A percentile compares a stretch with the other conserved stretches of the same genome.
Evolutionary conservation across 2,797 vertebrate species (phyloP).

Genomic region (Cossypha dichroa): DNA sequence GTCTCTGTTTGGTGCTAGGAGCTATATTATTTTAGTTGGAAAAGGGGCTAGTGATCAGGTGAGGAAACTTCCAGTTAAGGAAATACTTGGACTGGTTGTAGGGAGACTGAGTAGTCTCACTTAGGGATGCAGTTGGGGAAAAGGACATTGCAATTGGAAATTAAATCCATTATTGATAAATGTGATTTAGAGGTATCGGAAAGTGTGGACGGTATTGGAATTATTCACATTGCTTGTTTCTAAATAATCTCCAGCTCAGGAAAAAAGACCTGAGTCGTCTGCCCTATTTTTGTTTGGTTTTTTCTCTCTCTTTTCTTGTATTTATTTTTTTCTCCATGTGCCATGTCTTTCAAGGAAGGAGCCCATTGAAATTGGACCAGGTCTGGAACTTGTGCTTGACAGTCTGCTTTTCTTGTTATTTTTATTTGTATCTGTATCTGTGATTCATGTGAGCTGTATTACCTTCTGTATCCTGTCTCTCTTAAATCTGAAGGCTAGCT

Average conservation of each 20-base stretch:
- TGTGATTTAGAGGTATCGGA: not conserved
- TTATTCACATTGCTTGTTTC: not conserved
- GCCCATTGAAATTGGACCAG: not conserved
- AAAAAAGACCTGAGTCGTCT: not conserved
- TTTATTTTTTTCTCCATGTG: not conserved
- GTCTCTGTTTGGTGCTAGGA: not conserved
- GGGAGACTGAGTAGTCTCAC: not conserved
- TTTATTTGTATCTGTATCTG: not conserved
- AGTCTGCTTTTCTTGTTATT: not conserved
- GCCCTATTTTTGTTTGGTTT: not conserved
- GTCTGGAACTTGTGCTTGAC: not conserved
- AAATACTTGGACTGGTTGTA: not conserved
- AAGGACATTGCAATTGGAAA: not conserved
- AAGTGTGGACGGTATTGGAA: not conserved
- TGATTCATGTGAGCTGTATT: not conserved
- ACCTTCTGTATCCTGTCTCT: not conserved
- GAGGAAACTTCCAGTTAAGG: not conserved
- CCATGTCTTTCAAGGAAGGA: not conserved
- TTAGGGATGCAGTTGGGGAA: not conserved
- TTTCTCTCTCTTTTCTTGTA: not conserved
- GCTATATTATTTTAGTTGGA: not conserved
- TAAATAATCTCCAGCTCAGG: not conserved
- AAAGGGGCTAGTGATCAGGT: not conserved
- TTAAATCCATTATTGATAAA: not conserved
- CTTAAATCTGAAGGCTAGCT: not conserved